Evolutionary conservation across 30 jellyfish, hydroid and myxozoan genomes (phyloP), one percentile per base, ranked within the genome.

Genomic region (Phacellophora camtschatica): DNA sequence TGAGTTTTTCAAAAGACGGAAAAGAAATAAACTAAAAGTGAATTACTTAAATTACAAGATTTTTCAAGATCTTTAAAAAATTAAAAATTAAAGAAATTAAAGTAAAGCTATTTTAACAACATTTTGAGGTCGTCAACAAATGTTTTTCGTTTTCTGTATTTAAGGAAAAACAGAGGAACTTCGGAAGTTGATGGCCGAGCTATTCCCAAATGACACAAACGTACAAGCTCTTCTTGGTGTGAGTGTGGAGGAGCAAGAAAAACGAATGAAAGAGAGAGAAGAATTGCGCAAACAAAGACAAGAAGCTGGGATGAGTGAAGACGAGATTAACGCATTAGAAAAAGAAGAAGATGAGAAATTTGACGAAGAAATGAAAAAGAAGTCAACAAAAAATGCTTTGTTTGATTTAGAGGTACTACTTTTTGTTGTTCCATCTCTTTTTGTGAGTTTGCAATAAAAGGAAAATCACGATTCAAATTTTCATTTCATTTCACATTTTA

Each of bases 131-230:
- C n/a, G n/a, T n/a, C n/a, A n/a, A n/a, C n/a, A n/a, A n/a, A n/a
- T n/a, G n/a, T n/a, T n/a, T n/a, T n/a, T n/a, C n/a, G n/a, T n/a
- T n/a, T n/a, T n/a, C n/a, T n/a, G n/a, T 35, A 18, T 58, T 37
- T 4, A 11, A 90, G 97, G 95, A 0, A 90, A 84, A 67, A 50
- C 58, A 39, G 96, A 77, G 18, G 98, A 90, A 20, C 85, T 83
- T 20, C 45, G 32, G 3, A 36, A 62, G 15, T 49, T 84, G 75
- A 28, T 90, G 71, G 78, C 73, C 15, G 84, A 71, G 25, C 32
- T 90, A 5, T 66, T 79, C 36, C 78, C 86, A 9, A 86, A 83
- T 50, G 88, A 81, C 2, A 56, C 34, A 37, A 63, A 90, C 31
- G 22, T 77, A 11, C 95, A 90, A 10, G 58, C 76, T 22, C 36